phyloP scores from a whole-genome alignment of 2,113 vertebrate species.

The Psilopsiagon aurifrons region DNA sequence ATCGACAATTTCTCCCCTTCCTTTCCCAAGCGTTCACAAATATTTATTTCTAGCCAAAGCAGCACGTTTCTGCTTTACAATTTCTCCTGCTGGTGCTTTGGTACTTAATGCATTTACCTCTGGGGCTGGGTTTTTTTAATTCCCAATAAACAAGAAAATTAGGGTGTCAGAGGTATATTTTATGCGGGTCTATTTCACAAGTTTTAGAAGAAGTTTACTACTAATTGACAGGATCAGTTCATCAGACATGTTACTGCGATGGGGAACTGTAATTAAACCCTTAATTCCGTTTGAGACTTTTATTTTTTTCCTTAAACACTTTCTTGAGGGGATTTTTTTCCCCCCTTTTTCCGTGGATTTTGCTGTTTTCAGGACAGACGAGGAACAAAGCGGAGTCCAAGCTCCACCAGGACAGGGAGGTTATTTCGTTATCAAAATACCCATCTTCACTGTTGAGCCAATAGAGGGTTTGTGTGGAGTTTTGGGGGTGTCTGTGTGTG shows the following conservation, averaged over 20 bases:
- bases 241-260: slow-evolving; percentile 73
- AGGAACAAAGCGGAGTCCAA: slow-evolving; percentile 23
- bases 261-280: slow-evolving; percentile 79
- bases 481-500: neutral
- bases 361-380: neutral
- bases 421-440: slow-evolving; percentile 71
- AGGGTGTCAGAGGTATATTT: neutral
- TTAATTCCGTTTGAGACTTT: slow-evolving; percentile 72
- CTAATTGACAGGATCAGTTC: slow-evolving; percentile 77
- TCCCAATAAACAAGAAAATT: neutral
- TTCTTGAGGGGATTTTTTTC: slow-evolving; percentile 4
- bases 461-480: slow-evolving; percentile 4
- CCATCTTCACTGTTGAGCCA: slow-evolving; percentile 64
- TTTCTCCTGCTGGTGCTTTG: neutral
- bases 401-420: slow-evolving; percentile 27
- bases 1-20: neutral
- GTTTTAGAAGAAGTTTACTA: slow-evolving; percentile 72
- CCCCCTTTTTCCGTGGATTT: neutral
- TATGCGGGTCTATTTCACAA: slow-evolving; percentile 50
- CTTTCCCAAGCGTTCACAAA: neutral
- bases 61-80: neutral
- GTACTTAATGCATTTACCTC: neutral
- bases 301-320: slow-evolving; percentile 53
- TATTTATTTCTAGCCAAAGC: neutral
- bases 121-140: neutral